Conservation (phyloP, 2,113 vertebrate genomes). For the Poeciliopsis turrubarensis region DNA sequence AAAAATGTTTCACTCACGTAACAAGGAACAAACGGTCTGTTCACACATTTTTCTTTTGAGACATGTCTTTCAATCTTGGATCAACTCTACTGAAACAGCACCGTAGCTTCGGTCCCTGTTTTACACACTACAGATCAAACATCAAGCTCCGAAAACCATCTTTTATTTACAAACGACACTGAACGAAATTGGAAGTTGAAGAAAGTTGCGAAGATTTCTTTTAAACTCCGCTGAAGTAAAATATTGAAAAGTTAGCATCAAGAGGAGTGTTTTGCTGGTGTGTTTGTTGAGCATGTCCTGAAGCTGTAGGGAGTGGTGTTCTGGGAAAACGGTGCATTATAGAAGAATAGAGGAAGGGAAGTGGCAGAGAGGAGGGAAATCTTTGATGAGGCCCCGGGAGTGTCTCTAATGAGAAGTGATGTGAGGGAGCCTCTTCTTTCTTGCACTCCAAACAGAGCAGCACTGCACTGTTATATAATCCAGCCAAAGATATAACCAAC, state of each 20-base stretch:
- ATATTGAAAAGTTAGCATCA: slow-evolving; percentile 58
- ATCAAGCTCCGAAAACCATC: slow-evolving; percentile 36
- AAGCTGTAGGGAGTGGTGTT: slow-evolving; percentile 66
- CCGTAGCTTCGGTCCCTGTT: slow-evolving; percentile 4
- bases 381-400: slow-evolving; percentile 80
- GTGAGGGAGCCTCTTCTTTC: slow-evolving; percentile 62
- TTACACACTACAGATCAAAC: slow-evolving; percentile 41
- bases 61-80: neutral
- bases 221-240: slow-evolving; percentile 49
- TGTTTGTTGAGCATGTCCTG: slow-evolving; percentile 75
- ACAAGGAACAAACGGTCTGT: neutral
- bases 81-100: slow-evolving; percentile 23
- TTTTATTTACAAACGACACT: slow-evolving; percentile 36
- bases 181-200: slow-evolving; percentile 29
- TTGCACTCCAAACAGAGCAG: slow-evolving; percentile 56
- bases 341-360: slow-evolving; percentile 65
- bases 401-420: slow-evolving; percentile 77
- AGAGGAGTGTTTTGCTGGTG: slow-evolving; percentile 69
- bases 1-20: neutral
- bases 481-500: slow-evolving; percentile 72
- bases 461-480: slow-evolving; percentile 65
- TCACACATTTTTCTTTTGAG: neutral
- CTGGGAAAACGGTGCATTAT: slow-evolving; percentile 72
- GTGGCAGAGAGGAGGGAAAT: slow-evolving; percentile 58
- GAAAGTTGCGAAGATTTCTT: slow-evolving; percentile 33